A percentile compares a stretch with the other conserved stretches of the same genome.
phyloP scores from a whole-genome alignment of 2,797 vertebrate species.

The Loriculus beryllinus region DNA sequence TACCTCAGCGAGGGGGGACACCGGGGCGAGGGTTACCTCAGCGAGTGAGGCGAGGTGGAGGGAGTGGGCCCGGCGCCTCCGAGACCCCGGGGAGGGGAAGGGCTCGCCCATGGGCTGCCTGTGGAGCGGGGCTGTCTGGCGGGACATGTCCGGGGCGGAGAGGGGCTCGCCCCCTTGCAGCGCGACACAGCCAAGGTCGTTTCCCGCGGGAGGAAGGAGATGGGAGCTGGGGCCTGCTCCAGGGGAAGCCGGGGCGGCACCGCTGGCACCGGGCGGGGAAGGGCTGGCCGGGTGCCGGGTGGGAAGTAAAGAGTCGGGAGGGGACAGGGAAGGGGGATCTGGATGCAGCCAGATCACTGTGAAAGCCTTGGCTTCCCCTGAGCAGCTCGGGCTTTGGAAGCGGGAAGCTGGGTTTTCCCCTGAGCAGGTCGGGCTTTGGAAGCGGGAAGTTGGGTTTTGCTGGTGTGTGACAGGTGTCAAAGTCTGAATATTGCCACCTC shows the following conservation, averaged over 20 bases:
- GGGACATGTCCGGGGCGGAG: not conserved
- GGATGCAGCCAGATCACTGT: not conserved
- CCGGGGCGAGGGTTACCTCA: no score
- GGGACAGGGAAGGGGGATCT: not conserved
- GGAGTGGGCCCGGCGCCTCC: not conserved
- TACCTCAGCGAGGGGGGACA: no score
- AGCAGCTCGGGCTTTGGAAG: not conserved
- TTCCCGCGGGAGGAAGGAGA: not conserved
- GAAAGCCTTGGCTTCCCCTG: not conserved
- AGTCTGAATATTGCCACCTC: not conserved
- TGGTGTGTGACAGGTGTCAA: not conserved
- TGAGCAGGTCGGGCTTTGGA: not conserved
- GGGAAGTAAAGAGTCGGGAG: not conserved
- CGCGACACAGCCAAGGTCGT: not conserved
- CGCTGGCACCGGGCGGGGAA: not conserved
- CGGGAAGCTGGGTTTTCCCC: not conserved
- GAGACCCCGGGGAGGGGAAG: not conserved
- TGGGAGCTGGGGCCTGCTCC: not conserved
- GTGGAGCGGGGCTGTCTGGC: not conserved
- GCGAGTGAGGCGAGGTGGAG: not conserved
- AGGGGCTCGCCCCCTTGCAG: not conserved
- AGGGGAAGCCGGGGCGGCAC: not conserved
- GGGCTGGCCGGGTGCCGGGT: not conserved
- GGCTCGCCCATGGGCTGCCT: not conserved
- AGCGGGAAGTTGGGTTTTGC: not conserved